Conservation (phyloP, 2,888 invertebrate genomes). For the Alcis repandata region DNA sequence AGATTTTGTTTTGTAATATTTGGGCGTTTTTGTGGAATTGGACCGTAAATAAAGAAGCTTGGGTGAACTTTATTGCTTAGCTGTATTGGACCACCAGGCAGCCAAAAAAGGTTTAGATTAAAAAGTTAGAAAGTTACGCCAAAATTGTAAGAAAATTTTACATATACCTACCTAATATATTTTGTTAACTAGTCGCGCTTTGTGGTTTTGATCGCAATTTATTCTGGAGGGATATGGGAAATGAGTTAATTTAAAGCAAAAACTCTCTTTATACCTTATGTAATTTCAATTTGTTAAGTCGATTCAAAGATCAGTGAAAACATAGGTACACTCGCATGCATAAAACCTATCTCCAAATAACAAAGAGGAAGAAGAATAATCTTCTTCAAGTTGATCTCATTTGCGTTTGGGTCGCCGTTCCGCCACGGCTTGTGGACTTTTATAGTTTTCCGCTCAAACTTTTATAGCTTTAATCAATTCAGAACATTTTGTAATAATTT, state of each 20-base stretch:
- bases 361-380: slow-evolving; percentile 44
- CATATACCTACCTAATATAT: no score
- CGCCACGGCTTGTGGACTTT: slow-evolving; percentile 67
- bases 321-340: no score
- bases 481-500: slow-evolving; percentile 71
- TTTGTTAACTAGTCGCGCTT: no score
- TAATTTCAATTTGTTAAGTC: no score
- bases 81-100: not conserved
- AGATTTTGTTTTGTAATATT: slow-evolving; percentile 53
- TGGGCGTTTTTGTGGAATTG: not conserved
- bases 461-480: slow-evolving; percentile 75
- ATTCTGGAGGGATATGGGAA: no score
- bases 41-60: slow-evolving; percentile 1
- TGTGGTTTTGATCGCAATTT: no score
- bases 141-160: no score
- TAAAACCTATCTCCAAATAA: no score
- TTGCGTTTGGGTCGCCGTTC: slow-evolving; percentile 64
- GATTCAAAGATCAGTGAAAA: no score
- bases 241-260: no score
- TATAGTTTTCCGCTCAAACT: slow-evolving; percentile 75
- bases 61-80: not conserved
- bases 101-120: not conserved
- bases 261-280: no score
- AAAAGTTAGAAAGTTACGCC: no score
- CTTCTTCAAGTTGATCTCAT: slow-evolving; percentile 61